These are phyloP conservation scores for Apistogramma diplotaenia DNA, from an alignment of 2,113 vertebrate species.

Conservation along the genomic window DNA sequence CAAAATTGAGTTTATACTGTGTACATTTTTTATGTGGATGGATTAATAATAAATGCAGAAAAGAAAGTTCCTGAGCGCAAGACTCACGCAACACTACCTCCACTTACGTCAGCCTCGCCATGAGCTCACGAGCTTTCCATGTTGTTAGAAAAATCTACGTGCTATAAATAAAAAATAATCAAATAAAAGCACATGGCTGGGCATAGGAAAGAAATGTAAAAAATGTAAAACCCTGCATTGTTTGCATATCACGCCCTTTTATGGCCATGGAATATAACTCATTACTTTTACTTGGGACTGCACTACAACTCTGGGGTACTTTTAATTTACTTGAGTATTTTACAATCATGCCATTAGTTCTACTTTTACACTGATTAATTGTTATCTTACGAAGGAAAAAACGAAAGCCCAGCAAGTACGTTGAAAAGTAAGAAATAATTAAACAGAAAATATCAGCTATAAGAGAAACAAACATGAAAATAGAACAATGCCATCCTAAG, in stretches of 20 bases:
- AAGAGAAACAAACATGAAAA: not conserved
- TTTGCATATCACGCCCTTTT: fast-evolving
- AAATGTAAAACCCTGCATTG: not conserved
- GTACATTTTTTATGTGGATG: not conserved
- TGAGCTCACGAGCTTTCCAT: not conserved
- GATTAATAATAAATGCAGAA: not conserved
- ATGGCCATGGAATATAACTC: not conserved
- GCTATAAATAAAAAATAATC: too few species aligned
- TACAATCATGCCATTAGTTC: not conserved
- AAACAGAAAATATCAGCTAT: not conserved
- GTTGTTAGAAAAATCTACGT: not conserved
- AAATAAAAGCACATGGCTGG: not conserved
- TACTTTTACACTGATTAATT: fast-evolving
- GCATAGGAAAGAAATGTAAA: not conserved
- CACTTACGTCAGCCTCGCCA: not conserved
- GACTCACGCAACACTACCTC: not conserved
- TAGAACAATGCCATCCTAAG: not conserved
- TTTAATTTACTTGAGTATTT: not conserved
- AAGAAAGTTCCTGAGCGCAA: not conserved
- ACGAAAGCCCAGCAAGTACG: not conserved
- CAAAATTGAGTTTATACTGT: not conserved
- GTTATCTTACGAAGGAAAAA: too few species aligned
- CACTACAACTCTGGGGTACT: not conserved
- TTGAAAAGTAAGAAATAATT: not conserved
- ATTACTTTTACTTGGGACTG: not conserved